These are phyloP conservation scores for Carcharodon carcharias DNA, from an alignment of 2,797 vertebrate species.

Conservation along the genomic window DNA sequence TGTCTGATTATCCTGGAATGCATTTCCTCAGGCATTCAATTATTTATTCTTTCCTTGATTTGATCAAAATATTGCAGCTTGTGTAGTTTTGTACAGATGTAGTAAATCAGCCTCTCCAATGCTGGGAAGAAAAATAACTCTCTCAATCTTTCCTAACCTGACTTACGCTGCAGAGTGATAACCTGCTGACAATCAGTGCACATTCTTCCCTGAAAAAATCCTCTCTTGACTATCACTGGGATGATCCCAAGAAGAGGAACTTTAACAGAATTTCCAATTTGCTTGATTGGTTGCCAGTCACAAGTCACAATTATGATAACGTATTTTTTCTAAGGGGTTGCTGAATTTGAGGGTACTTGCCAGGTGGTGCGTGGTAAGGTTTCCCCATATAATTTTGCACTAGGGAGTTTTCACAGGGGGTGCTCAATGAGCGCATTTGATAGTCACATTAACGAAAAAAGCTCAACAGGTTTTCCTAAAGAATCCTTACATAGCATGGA, in stretches of 20 bases:
- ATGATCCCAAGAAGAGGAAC: not conserved
- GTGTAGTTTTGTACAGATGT: not conserved
- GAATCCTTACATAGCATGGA: too few relatives aligned
- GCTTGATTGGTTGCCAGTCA: not conserved
- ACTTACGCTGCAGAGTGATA: not conserved
- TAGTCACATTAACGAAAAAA: too few relatives aligned
- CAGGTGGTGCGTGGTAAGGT: too few relatives aligned
- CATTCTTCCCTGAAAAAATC: not conserved
- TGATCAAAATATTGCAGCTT: not conserved
- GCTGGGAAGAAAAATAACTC: not conserved
- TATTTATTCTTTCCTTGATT: not conserved
- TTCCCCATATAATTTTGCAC: too few relatives aligned
- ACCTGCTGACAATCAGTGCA: not conserved
- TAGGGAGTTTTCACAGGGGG: too few relatives aligned
- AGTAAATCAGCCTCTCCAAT: not conserved
- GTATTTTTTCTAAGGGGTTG: not conserved
- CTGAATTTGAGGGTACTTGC: not conserved
- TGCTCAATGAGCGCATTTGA: too few relatives aligned
- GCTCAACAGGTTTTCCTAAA: too few relatives aligned
- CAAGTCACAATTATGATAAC: not conserved
- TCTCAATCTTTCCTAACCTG: too few relatives aligned
- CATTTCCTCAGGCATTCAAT: not conserved
- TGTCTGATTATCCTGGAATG: not conserved
- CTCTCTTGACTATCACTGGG: not conserved
- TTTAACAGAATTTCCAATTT: not conserved